Conservation (phyloP, 2,797 vertebrate species). For the Hemitrygon akajei region DNA sequence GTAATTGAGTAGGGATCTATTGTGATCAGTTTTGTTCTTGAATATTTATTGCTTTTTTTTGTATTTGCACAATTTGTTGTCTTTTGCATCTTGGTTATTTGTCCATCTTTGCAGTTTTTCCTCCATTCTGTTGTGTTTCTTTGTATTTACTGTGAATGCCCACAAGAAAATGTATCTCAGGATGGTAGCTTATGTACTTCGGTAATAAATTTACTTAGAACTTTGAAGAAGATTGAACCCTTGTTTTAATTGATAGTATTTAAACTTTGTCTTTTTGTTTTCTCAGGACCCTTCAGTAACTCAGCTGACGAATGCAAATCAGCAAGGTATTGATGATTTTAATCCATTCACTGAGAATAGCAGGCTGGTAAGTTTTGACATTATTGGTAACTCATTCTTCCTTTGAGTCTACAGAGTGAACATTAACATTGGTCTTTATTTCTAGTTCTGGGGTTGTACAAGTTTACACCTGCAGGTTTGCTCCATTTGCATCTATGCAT, state of each 20-base stretch:
- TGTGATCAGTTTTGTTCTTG: too few relatives aligned
- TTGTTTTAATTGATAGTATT: not conserved
- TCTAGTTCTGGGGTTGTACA: not conserved
- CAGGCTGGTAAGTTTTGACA: constrained; percentile 52
- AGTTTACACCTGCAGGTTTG: not conserved
- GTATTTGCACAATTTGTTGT: too few relatives aligned
- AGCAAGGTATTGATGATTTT: constrained; percentile 62
- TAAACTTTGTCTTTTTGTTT: not conserved
- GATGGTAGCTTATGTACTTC: too few relatives aligned
- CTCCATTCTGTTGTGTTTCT: too few relatives aligned
- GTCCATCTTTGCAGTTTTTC: too few relatives aligned
- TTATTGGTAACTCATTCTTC: not conserved
- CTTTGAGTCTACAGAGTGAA: not conserved
- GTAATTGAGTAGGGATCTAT: too few relatives aligned
- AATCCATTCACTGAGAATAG: constrained; percentile 65
- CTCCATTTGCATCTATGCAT: not conserved
- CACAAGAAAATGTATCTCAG: too few relatives aligned
- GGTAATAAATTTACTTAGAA: too few relatives aligned
- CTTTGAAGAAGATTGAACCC: not conserved
- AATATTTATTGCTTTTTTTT: too few relatives aligned
- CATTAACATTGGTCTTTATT: not conserved
- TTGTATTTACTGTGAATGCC: too few relatives aligned
- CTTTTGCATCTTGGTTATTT: too few relatives aligned
- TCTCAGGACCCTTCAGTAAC: constrained; percentile 66
- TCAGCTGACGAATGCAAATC: constrained; percentile 56